A percentile compares a stretch with the other conserved stretches of the same genome.
phyloP scores from a whole-genome alignment of 37 sponge, comb jelly and placozoan species.

The Mnemiopsis leidyi region DNA sequence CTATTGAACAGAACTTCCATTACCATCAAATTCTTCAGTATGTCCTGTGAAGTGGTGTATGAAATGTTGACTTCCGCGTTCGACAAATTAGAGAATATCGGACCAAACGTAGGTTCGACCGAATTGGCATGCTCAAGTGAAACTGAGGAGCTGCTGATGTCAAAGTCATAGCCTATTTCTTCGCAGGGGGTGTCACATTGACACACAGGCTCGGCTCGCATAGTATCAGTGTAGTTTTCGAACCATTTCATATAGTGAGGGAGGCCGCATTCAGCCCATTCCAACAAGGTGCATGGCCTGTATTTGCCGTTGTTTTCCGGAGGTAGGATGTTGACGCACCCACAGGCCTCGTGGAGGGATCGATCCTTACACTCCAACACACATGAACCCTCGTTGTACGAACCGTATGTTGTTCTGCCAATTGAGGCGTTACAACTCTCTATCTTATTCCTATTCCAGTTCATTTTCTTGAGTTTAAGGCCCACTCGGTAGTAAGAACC shows the following conservation, averaged over 20 bases:
- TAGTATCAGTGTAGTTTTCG: not conserved
- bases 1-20: not conserved
- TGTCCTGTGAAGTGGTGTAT: not conserved
- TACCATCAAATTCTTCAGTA: not conserved
- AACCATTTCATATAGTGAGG: not conserved
- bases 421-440: not conserved
- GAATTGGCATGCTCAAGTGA: not conserved
- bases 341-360: not conserved
- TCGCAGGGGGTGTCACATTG: not conserved
- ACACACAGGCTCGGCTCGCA: not conserved
- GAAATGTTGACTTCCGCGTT: not conserved
- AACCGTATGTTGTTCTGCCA: not conserved
- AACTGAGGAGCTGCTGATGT: not conserved
- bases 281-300: not conserved
- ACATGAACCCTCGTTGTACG: slow-evolving; percentile 2
- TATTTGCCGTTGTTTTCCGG: not conserved
- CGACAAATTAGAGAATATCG: not conserved
- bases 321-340: slow-evolving; percentile 7
- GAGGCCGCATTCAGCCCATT: not conserved
- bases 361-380: not conserved
- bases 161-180: not conserved
- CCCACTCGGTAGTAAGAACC: not conserved
- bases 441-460: not conserved
- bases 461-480: not conserved
- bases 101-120: not conserved